phyloP scores from a whole-genome alignment of 2,888 invertebrate genomes.

The Corythucha ciliata region DNA sequence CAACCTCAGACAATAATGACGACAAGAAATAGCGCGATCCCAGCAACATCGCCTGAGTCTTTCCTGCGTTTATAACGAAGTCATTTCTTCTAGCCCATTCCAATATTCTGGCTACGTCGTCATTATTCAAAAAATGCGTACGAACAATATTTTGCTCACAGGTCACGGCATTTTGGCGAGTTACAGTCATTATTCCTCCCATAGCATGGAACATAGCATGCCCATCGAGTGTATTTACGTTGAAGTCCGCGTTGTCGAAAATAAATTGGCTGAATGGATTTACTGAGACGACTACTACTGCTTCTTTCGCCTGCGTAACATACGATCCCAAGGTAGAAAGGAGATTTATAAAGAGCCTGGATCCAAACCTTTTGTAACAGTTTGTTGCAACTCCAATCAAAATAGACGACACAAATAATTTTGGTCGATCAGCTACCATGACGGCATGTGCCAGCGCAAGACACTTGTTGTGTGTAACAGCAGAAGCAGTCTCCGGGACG shows the following conservation, averaged over 20 bases:
- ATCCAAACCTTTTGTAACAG: constrained; percentile 24
- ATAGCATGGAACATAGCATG: constrained; percentile 33
- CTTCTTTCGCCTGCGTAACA: neutral
- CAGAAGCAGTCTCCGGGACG: constrained; percentile 20
- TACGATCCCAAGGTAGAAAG: constrained; percentile 17
- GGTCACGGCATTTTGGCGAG: constrained; percentile 20
- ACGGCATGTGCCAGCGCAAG: constrained; percentile 21
- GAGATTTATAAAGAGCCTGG: constrained; percentile 24
- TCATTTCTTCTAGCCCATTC: too few relatives aligned
- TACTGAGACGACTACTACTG: neutral
- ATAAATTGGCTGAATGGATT: neutral
- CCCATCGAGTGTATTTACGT: constrained; percentile 32
- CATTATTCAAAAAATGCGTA: too few relatives aligned
- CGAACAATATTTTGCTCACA: too few relatives aligned
- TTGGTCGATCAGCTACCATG: constrained; percentile 21
- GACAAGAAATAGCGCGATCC: too few relatives aligned
- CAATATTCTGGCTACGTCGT: too few relatives aligned
- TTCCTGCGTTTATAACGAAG: too few relatives aligned
- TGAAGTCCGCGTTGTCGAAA: too few relatives aligned
- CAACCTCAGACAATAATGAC: too few relatives aligned
- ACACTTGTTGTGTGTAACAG: constrained; percentile 5
- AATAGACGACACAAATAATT: constrained; percentile 21
- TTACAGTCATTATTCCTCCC: constrained; percentile 33
- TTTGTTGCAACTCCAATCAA: constrained; percentile 14
- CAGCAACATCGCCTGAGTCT: too few relatives aligned